phyloP scores from a whole-genome alignment of 2,113 vertebrate species.

The Chionomys nivalis region DNA sequence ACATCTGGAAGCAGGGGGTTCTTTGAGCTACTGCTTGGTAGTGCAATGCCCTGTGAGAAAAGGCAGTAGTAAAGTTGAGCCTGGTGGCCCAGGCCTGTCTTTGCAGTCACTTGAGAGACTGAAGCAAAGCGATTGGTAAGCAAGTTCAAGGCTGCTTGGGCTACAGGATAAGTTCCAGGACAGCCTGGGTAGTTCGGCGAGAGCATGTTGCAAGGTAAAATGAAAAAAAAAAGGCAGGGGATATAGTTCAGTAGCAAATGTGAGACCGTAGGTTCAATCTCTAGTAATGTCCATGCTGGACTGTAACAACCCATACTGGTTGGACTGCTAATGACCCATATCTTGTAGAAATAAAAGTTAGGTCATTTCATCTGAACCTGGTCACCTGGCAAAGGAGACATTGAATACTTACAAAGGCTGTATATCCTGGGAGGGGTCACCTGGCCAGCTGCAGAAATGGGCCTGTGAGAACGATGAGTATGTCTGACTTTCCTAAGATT shows the following conservation, averaged over 20 bases:
- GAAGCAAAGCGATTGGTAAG: not conserved
- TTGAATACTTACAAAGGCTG: not conserved
- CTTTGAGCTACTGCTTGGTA: not conserved
- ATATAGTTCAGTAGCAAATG: not conserved
- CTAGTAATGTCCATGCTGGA: not conserved
- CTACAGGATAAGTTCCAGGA: not conserved
- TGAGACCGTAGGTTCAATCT: not conserved
- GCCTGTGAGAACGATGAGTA: not conserved
- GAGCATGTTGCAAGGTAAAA: not conserved
- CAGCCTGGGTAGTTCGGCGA: not conserved
- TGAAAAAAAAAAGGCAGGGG: not conserved
- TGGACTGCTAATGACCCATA: not conserved
- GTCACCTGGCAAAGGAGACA: not conserved
- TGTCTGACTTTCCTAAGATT: not conserved
- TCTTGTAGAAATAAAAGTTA: not conserved
- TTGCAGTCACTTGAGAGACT: not conserved
- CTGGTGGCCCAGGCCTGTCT: too few relatives aligned
- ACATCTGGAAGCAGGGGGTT: not conserved
- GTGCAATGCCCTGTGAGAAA: not conserved
- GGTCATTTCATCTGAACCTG: not conserved
- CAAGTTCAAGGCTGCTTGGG: not conserved
- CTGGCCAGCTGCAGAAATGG: not conserved
- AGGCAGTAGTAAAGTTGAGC: not conserved
- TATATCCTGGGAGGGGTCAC: not conserved
- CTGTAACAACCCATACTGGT: not conserved